Evolutionary conservation across 2,113 vertebrate species (phyloP), one percentile per base, ranked within the genome.

Genomic region (Rutilus rutilus): DNA sequence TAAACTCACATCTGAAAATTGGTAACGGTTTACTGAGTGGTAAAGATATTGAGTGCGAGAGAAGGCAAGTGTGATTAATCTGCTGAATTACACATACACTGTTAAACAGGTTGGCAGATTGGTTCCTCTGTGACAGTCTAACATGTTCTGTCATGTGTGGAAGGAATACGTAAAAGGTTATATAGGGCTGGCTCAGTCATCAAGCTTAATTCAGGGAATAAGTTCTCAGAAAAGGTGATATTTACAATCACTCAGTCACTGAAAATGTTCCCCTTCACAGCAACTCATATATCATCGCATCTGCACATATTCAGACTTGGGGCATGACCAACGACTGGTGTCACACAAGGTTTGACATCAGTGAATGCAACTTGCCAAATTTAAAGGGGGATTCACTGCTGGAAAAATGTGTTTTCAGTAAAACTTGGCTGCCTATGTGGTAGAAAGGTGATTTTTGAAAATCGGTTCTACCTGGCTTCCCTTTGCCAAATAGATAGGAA

Each of bases 41-140:
- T 39, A 30, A 30, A 80, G 79, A 76, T 75, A 67, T 36, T 65
- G 57, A 83, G 42, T 36, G 47, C 17, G 27, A 82, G 67, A 45
- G 21, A 59, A 45, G 21, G 81, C 80, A 83, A 90, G 30, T 27
- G 81, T 90, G 88, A 92, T 92, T 90, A 87, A 88, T 25, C 91
- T 83, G n/a, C 74, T 71, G 86, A 87, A 89, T 83, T 82, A 78
- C 42, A 89, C 73, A 75, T n/a, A 79, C 52, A 64, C 83, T 85
- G 79, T 52, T 65, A 75, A 76, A 89, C 76, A 64, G 78, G 64
- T 52, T 78, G 36, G 33, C 69, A 80, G 82, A 80, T 36, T 64
- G 71, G 65, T 83, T 81, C 74, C 27, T 57, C 25, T 42, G 52
- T 54, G 79, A 57, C n/a, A 14, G 25, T 73, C 65, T 67, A 81